A percentile compares a stretch with the other conserved stretches of the same genome.
Evolutionary conservation across 2,113 vertebrate genomes (phyloP).

Genomic region (Cheilinus undulatus): DNA sequence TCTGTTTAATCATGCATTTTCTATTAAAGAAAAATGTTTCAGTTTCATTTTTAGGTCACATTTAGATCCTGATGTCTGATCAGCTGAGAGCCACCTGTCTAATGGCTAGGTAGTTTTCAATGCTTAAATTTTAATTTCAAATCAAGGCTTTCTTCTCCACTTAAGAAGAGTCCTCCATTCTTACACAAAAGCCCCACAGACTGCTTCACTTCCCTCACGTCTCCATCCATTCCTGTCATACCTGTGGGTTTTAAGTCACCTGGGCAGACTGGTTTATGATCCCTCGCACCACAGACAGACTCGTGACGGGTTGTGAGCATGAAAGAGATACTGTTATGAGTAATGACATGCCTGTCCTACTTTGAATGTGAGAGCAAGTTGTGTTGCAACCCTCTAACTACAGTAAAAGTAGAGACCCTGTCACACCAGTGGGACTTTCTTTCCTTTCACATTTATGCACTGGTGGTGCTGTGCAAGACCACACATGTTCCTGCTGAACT

Average conservation of each 20-base stretch:
- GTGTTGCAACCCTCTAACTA: constrained; percentile 49
- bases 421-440: constrained; percentile 6
- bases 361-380: constrained; percentile 18
- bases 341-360: constrained; percentile 42
- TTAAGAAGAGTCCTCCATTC: background rate
- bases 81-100: too few species aligned
- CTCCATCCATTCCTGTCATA: constrained; percentile 60
- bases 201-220: background rate
- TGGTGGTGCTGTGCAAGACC: constrained; percentile 35
- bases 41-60: too few species aligned
- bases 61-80: too few species aligned
- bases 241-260: constrained; percentile 54
- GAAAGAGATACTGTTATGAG: constrained; percentile 48
- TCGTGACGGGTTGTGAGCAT: constrained; percentile 9
- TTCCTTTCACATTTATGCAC: constrained; percentile 2
- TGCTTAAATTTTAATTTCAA: background rate
- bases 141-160: background rate
- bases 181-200: background rate
- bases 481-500: constrained; percentile 40
- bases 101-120: background rate
- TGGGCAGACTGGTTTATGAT: constrained; percentile 78
- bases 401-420: background rate
- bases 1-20: too few species aligned
- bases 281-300: constrained; percentile 2
- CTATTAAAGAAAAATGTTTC: too few species aligned